Evolutionary conservation across 1,140 invertebrate species (phyloP).

Genomic region (Caenorhabditis latens): DNA sequence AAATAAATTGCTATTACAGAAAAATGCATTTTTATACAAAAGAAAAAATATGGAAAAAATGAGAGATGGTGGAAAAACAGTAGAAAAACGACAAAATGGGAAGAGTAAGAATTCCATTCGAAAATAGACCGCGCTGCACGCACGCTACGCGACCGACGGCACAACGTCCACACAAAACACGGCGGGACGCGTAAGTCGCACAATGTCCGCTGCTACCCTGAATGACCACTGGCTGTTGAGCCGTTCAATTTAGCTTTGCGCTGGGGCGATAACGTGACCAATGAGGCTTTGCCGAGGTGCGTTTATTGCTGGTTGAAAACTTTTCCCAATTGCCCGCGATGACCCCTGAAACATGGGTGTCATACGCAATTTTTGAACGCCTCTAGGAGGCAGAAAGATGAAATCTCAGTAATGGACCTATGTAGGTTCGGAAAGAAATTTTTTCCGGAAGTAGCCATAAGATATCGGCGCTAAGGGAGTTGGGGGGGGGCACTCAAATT

Average conservation of each 20-base stretch:
- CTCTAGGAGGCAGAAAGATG: slow-evolving; percentile 36
- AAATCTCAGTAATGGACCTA: no score
- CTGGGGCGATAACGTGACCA: slow-evolving; percentile 76
- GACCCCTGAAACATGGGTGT: slow-evolving; percentile 63
- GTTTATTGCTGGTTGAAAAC: slow-evolving; percentile 78
- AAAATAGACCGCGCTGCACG: not conserved
- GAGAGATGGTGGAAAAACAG: not conserved
- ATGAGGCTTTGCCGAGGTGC: slow-evolving; percentile 77
- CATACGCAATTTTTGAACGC: slow-evolving; percentile 55
- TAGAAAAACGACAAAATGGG: not conserved
- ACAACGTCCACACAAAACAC: not conserved
- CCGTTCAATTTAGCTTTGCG: slow-evolving; percentile 67
- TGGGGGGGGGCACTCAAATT: no score
- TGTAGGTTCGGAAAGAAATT: no score
- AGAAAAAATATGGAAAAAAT: no score
- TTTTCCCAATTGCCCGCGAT: slow-evolving; percentile 70
- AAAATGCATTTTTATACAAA: no score
- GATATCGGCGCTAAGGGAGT: no score
- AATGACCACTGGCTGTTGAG: not conserved
- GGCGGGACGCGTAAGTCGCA: not conserved
- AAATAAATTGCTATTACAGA: no score
- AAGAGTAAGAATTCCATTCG: not conserved
- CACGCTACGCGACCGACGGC: not conserved
- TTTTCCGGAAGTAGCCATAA: no score
- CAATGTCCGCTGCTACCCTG: not conserved